These are phyloP conservation scores for Monodelphis domestica DNA, from an alignment of 2,797 vertebrate species.

Conservation along the genomic window DNA sequence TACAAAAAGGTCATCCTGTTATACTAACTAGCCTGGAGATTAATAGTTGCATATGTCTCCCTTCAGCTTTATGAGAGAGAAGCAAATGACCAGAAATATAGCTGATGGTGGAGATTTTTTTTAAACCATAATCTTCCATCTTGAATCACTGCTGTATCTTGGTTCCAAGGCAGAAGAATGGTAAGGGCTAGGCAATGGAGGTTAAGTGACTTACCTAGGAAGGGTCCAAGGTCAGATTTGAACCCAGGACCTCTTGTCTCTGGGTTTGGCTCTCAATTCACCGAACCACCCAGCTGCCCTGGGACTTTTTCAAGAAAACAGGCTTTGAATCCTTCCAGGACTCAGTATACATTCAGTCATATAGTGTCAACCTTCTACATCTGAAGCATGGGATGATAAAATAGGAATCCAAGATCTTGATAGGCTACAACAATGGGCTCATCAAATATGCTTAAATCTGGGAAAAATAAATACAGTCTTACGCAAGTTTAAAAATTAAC, in stretches of 20 bases:
- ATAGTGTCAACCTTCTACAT: background rate
- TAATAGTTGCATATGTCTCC: background rate
- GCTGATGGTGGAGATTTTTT: no score
- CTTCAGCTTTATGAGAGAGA: background rate
- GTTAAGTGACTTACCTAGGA: no score
- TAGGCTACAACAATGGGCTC: background rate
- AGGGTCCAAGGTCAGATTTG: no score
- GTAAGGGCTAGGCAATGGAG: no score
- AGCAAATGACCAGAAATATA: background rate
- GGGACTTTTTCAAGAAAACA: background rate
- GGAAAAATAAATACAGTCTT: background rate
- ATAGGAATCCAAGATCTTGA: background rate
- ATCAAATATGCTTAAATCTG: background rate
- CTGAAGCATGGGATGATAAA: background rate
- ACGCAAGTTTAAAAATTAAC: background rate
- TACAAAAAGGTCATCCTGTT: background rate
- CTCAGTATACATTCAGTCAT: background rate
- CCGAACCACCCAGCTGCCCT: no score
- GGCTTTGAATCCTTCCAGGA: background rate
- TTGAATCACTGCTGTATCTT: no score
- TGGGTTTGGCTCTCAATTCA: no score
- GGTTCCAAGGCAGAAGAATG: no score
- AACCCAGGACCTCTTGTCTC: no score
- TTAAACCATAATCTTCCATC: no score
- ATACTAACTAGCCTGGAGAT: background rate